A percentile compares a stretch with the other conserved stretches of the same genome.
Conservation (phyloP, 2,888 invertebrate genomes). For the Lymantria monacha region DNA sequence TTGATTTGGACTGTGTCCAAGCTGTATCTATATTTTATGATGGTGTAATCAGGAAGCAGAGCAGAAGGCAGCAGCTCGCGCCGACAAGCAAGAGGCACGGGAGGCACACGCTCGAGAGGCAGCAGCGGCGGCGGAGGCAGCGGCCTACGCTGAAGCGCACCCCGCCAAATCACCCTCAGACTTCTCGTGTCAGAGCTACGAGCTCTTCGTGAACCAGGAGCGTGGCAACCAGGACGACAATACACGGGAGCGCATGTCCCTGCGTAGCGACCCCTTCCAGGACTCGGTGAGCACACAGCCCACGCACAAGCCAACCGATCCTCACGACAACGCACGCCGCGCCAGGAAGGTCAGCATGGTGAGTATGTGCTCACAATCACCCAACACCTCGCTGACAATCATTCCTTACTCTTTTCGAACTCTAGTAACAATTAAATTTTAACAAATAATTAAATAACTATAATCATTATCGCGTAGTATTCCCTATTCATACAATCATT, state of each 20-base stretch:
- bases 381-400: conserved; percentile 62
- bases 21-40: no score
- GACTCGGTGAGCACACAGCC: conserved; percentile 93
- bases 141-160: conserved; percentile 83
- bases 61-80: conserved; percentile 88
- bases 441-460: background rate
- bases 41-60: conserved; percentile 87
- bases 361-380: conserved; percentile 81
- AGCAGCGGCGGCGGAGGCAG: conserved; percentile 84
- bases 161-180: conserved; percentile 95
- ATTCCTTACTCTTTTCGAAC: conserved; percentile 36
- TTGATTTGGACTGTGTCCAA: no score
- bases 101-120: conserved; percentile 84
- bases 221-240: conserved; percentile 94
- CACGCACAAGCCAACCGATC: conserved; percentile 82
- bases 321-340: conserved; percentile 76
- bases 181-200: conserved; percentile 95
- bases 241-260: conserved; percentile 95
- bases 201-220: conserved; percentile 94
- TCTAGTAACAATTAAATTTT: background rate
- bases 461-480: no score
- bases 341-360: conserved; percentile 96
- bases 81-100: conserved; percentile 84
- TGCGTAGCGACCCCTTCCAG: conserved; percentile 93
- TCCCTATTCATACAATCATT: no score